Percentiles rank a stretch among this genome's conserved stretches.
Conservation (phyloP, 30 jellyfish, hydroid and myxozoan genomes). For the Chironex yamaguchii region DNA sequence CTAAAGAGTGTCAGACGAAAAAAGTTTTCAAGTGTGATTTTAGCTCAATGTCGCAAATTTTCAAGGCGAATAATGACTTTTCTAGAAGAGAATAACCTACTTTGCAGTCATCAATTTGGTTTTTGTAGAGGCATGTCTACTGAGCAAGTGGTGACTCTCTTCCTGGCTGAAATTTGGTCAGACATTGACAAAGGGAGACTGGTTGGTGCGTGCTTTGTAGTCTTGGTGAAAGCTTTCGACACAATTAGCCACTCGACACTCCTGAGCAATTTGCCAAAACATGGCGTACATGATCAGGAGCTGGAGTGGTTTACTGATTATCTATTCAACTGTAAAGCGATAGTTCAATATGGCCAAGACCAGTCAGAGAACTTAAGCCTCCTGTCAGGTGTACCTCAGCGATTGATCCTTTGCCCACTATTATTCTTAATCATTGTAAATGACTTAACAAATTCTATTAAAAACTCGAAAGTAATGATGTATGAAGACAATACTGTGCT, state of each 20-base stretch:
- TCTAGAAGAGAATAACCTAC: slow-evolving; percentile 49
- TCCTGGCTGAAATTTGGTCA: no score
- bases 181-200: no score
- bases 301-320: slow-evolving; percentile 11
- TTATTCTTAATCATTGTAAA: slow-evolving; percentile 52
- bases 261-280: slow-evolving; percentile 9
- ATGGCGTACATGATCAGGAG: slow-evolving; percentile 16
- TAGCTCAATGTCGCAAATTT: no score
- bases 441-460: slow-evolving; percentile 22
- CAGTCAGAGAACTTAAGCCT: slow-evolving; percentile 54
- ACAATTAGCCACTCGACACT: neutral
- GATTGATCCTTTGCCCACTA: slow-evolving; percentile 70
- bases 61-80: neutral
- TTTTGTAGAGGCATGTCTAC: neutral
- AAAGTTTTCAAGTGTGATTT: no score
- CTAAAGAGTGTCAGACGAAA: no score
- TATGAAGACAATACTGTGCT: slow-evolving; percentile 51
- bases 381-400: slow-evolving; percentile 57
- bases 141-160: no score
- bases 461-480: slow-evolving; percentile 40
- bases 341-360: slow-evolving; percentile 10
- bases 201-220: neutral
- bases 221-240: neutral
- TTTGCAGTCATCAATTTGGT: slow-evolving; percentile 37
- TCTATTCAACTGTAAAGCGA: slow-evolving; percentile 2